Evolutionary conservation across 2,888 invertebrate genomes (phyloP), one percentile per base, ranked within the genome.

Genomic region (Pycnomerus fuliginosus): DNA sequence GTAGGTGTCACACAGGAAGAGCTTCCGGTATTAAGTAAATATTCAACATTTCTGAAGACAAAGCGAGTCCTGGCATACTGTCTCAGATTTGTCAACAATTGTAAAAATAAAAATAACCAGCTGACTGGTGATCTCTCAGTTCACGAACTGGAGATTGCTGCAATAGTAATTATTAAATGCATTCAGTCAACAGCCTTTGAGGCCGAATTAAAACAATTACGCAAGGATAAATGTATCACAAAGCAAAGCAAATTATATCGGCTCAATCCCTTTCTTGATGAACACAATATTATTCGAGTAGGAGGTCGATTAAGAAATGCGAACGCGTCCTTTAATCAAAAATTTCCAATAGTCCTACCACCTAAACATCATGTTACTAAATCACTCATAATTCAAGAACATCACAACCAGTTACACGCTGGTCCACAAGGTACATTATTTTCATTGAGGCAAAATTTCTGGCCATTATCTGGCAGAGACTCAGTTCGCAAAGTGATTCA

Each of bases 311-410:
- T 20, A 11, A 16, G 11, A 13, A 15, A 13, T 13, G 2, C 15
- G n/a, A 15, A 8, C 11, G 16, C 17, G 20, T n/a, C n/a, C 17
- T 4, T 10, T 16, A 17, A n/a, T 32, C 14, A n/a, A 11, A 28
- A n/a, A 3, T 16, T 20, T 29, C 8, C 11, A 4, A 17, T 17
- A 2, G 2, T 10, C 1, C 2, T 36, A 11, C 25, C 25, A 4
- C n/a, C 4, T 2, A 4, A 27, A 2, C 3, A 25, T 25, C 25
- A 25, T 10, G 25, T 25, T 12, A 25, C 25, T 16, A 24, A 16
- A 36, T 25, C 3, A n/a, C 24, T 38, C 3, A 15, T 44, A 2
- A 17, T 16, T 14, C 20, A 41, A 12, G 44, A 38, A 12, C 40
- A 40, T 13, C 2, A 8, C n/a, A 8, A 12, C 2, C 12, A 33